A percentile compares a stretch with the other conserved stretches of the same genome.
Evolutionary conservation across 2,797 vertebrate genomes (phyloP).

Genomic region (Sebastes jordani): DNA sequence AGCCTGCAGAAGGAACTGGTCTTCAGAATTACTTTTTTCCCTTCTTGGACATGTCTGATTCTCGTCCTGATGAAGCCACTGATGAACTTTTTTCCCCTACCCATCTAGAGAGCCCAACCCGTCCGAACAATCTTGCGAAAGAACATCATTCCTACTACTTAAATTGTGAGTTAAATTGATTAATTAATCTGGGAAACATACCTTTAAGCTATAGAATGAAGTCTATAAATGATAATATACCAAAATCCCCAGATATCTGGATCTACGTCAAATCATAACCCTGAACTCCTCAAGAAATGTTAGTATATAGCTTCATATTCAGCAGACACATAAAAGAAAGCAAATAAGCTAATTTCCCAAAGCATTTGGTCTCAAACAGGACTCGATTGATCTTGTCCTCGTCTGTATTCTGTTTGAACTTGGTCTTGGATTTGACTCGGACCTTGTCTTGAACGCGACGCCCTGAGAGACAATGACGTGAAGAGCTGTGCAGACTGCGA

Average conservation of each 20-base stretch:
- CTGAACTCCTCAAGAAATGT: neutral
- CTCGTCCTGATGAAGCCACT: neutral
- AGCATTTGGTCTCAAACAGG: neutral
- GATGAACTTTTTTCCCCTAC: neutral
- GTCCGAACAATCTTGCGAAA: neutral
- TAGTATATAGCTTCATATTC: neutral
- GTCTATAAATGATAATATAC: neutral
- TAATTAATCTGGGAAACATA: neutral
- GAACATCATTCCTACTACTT: neutral
- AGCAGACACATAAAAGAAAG: neutral
- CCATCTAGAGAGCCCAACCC: neutral
- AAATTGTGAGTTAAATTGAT: neutral
- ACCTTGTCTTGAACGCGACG: neutral
- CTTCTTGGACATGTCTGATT: conserved; percentile 5
- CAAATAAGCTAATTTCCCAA: neutral
- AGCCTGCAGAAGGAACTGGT: neutral
- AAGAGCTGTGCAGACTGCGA: neutral
- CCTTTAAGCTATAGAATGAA: neutral
- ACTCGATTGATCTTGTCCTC: neutral
- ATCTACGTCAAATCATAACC: neutral
- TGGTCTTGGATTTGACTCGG: neutral
- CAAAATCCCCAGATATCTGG: neutral
- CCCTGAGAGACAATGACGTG: neutral
- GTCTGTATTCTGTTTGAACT: neutral
- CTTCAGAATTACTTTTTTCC: neutral